Evolutionary conservation across 2,113 vertebrate genomes (phyloP).

Genomic region (Pitta sordida): DNA sequence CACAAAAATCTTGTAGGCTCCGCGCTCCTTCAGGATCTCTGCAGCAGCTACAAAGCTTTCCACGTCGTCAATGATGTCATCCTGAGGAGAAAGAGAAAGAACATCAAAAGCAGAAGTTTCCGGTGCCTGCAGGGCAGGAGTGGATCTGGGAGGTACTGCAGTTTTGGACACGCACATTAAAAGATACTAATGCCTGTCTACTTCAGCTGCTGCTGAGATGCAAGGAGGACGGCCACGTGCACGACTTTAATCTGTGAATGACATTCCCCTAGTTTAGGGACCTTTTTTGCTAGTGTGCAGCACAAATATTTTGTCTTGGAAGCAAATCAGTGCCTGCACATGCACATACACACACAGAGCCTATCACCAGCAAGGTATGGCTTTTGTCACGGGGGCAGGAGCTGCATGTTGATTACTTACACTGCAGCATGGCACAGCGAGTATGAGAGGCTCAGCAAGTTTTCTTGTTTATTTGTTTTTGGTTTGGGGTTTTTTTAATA

Average conservation of each 20-base stretch:
- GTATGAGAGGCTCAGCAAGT: background rate
- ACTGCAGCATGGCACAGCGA: background rate
- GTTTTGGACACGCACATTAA: background rate
- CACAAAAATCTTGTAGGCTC: constrained; percentile 97
- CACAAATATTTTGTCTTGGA: background rate
- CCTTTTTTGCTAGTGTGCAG: background rate
- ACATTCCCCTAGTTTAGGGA: background rate
- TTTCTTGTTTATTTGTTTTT: background rate
- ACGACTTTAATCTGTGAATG: background rate
- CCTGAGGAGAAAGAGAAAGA: constrained; percentile 70
- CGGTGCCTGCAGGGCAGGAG: background rate
- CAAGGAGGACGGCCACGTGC: background rate
- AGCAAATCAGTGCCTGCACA: background rate
- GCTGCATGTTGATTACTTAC: background rate
- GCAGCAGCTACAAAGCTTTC: constrained; percentile 96
- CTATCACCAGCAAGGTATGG: background rate
- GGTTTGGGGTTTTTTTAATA: background rate
- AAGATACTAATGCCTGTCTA: background rate
- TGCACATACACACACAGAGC: background rate
- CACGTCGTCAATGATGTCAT: constrained; percentile 97
- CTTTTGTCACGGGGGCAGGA: background rate
- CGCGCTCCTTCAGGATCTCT: constrained; percentile 96
- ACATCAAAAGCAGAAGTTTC: background rate
- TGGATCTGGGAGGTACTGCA: background rate
- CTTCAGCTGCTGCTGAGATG: background rate